Evolutionary conservation across 2,113 vertebrate genomes (phyloP), one percentile per base, ranked within the genome.

Genomic region (Oncorhynchus mykiss): DNA sequence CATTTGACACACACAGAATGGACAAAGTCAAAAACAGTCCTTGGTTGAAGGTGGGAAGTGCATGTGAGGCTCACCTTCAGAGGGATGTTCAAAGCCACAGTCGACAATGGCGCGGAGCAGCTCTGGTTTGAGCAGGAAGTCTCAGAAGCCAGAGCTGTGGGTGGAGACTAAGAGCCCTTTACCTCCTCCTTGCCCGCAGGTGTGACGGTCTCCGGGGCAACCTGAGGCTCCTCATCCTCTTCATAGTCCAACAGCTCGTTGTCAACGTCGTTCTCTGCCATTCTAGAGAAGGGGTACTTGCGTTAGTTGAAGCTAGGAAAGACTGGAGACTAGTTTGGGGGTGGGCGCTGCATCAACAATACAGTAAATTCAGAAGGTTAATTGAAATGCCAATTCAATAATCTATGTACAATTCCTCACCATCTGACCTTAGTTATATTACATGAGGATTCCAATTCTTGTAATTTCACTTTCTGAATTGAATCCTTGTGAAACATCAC

Each of bases 121-220:
- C 86, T 96, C 95, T 0, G 95, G 95, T 84, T 96, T 96, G 64
- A 96, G 90, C 74, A 96, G 90, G 78, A 96, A 96, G 89, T 96
- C 95, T 76, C 95, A 89, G 88, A 96, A 96, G 31, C 95, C 95
- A 0, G 95, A 96, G 88, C 95, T 96, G 89, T 96, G 95, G 82
- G 96, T 96, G 82, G 95, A 96, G 16, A 96, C 95, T 95, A 96
- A 70, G 95, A 96, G 0, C 95, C 95, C 83, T 96, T 96, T 70
- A 96, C 92, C 16, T 96, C 95, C 79, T 95, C 96, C 83, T 95
- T 95, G 62, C 86, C 87, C 1, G 92, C 81, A 0, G 88, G 86
- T 0, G 89, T 87, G 0, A 89, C 89, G 12, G 81, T 93, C 78
- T 96, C 95, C 0, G 89, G 77, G 3, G 88, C 90, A 34, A 86